Conservation (phyloP, 2,888 invertebrate species). For the Cyclophora punctaria region DNA sequence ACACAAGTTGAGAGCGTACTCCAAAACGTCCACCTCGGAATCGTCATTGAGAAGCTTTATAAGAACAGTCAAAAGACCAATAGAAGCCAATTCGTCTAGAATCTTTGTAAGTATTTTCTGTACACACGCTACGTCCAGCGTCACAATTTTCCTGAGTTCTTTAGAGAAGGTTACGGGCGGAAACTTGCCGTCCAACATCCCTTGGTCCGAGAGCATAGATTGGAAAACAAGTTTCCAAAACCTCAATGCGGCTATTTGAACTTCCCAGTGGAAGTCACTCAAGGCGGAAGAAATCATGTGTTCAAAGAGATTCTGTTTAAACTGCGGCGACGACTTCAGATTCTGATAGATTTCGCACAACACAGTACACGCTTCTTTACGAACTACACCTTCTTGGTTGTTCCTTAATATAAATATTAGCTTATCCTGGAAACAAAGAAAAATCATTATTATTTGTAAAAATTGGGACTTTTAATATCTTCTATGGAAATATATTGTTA, state of each 20-base stretch:
- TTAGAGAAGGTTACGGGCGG: slow-evolving; percentile 87
- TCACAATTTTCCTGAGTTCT: slow-evolving; percentile 84
- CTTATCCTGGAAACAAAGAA: slow-evolving; percentile 52
- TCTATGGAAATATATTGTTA: slow-evolving; percentile 29
- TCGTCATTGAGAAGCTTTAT: slow-evolving; percentile 79
- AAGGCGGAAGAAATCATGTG: slow-evolving; percentile 80
- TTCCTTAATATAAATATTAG: slow-evolving; percentile 75
- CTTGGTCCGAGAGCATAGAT: slow-evolving; percentile 80
- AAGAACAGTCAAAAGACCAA: slow-evolving; percentile 82
- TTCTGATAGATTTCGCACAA: slow-evolving; percentile 80
- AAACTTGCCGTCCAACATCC: slow-evolving; percentile 88
- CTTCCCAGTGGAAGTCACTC: slow-evolving; percentile 88
- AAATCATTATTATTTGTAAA: slow-evolving; percentile 6
- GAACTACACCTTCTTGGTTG: slow-evolving; percentile 85
- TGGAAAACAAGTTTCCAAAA: slow-evolving; percentile 84
- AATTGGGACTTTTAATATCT: background rate
- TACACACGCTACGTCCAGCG: slow-evolving; percentile 80
- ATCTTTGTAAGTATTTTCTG: slow-evolving; percentile 78
- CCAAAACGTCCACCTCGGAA: slow-evolving; percentile 82
- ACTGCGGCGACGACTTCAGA: slow-evolving; percentile 72
- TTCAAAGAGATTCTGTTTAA: slow-evolving; percentile 74
- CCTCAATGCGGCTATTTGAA: slow-evolving; percentile 80
- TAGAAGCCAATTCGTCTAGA: slow-evolving; percentile 78
- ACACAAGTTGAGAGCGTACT: slow-evolving; percentile 73
- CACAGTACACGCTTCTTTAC: slow-evolving; percentile 81